A percentile compares a stretch with the other conserved stretches of the same genome.
Evolutionary conservation across 2,113 vertebrate species (phyloP).

Genomic region (Cacatua alba): DNA sequence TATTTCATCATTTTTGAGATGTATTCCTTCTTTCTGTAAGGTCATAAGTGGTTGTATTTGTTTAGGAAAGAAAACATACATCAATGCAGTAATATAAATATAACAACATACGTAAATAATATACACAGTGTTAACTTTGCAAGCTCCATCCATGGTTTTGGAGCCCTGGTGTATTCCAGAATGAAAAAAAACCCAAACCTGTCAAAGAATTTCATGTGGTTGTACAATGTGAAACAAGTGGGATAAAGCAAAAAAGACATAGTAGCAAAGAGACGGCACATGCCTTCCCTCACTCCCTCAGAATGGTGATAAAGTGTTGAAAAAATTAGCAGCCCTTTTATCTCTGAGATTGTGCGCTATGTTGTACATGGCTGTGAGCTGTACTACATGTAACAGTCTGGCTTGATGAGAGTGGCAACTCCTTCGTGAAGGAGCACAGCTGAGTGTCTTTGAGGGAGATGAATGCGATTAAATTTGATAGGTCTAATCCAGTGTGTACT

Average conservation of each 20-base stretch:
- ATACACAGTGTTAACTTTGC: neutral
- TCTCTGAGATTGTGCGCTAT: neutral
- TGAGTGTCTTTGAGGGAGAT: neutral
- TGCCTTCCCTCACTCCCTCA: neutral
- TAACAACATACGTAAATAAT: neutral
- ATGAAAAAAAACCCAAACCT: neutral
- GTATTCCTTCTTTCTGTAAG: neutral
- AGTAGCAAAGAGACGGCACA: neutral
- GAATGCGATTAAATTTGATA: neutral
- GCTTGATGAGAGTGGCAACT: neutral
- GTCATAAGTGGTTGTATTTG: neutral
- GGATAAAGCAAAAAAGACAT: neutral
- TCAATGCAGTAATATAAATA: neutral
- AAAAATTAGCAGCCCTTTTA: slow-evolving; percentile 18
- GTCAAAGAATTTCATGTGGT: neutral
- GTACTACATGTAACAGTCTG: neutral
- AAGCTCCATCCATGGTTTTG: neutral
- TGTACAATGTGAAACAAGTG: neutral
- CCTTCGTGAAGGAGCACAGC: neutral
- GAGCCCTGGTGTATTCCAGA: neutral
- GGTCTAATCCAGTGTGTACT: neutral
- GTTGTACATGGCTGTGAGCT: neutral
- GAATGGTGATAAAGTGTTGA: neutral
- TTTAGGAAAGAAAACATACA: neutral
- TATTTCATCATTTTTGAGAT: neutral